These are phyloP conservation scores for Cydia amplana DNA, from an alignment of 1,140 invertebrate genomes.

Conservation along the genomic window DNA sequence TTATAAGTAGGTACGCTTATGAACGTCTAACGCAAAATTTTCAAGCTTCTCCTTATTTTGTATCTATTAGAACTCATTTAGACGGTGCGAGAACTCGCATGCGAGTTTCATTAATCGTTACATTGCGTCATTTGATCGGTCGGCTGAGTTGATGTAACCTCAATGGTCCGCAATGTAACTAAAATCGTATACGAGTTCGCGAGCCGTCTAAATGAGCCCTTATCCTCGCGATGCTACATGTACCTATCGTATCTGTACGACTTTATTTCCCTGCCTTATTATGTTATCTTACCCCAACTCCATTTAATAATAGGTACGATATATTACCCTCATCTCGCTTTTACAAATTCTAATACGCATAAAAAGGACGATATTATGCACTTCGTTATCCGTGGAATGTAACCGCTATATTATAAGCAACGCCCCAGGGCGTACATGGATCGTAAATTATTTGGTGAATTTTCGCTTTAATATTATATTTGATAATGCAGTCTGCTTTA, in stretches of 20 bases:
- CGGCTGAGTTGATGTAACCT: too few species aligned
- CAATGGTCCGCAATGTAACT: too few species aligned
- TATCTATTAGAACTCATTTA: too few species aligned
- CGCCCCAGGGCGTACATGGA: not conserved
- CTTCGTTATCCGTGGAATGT: not conserved
- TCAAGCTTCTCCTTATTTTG: too few species aligned
- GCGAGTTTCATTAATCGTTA: too few species aligned
- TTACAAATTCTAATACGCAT: slow-evolving; percentile 10
- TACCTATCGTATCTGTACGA: not conserved
- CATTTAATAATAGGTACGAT: slow-evolving; percentile 10
- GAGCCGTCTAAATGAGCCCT: too few species aligned
- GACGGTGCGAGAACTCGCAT: too few species aligned
- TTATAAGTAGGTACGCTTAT: too few species aligned
- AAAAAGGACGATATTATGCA: slow-evolving; percentile 24
- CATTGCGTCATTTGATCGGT: too few species aligned
- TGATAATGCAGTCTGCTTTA: not conserved
- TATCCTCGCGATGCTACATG: not conserved
- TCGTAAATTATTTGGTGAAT: slow-evolving; percentile 5
- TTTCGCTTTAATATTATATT: slow-evolving; percentile 18
- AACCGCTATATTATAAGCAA: not conserved
- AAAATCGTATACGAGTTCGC: too few species aligned
- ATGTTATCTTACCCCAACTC: not conserved
- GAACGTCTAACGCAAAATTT: too few species aligned
- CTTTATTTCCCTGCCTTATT: not conserved
- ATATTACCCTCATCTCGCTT: slow-evolving; percentile 6